Conservation (phyloP, 2,797 vertebrate species). For the Aselliscus stoliczkanus region DNA sequence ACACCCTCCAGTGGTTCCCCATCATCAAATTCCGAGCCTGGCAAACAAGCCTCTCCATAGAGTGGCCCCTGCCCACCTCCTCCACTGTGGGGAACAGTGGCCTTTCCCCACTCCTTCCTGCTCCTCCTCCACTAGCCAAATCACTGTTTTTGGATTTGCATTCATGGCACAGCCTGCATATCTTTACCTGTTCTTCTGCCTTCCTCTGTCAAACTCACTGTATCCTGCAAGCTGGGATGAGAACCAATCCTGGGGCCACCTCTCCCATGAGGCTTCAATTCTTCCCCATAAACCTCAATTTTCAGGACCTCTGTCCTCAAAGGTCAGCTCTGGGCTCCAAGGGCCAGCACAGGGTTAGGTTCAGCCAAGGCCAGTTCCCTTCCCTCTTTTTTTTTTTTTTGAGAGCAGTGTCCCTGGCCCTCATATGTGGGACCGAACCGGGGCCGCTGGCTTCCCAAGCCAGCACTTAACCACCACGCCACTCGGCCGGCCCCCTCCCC, state of each 20-base stretch:
- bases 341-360: not conserved
- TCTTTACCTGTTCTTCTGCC: too few relatives aligned
- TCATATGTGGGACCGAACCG: too few relatives aligned
- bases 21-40: not conserved
- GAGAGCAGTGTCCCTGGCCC: too few relatives aligned
- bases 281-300: not conserved
- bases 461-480: too few relatives aligned
- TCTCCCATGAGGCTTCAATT: not conserved
- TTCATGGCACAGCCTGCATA: not conserved
- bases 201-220: not conserved
- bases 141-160: not conserved
- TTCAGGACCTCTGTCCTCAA: not conserved
- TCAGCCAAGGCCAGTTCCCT: not conserved
- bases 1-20: not conserved
- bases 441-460: too few relatives aligned
- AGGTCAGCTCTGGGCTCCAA: not conserved
- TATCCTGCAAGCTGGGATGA: too few relatives aligned
- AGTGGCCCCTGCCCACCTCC: not conserved
- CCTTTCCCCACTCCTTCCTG: not conserved
- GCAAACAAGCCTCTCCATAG: not conserved
- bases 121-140: too few relatives aligned
- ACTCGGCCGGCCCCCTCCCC: not conserved
- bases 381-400: too few relatives aligned
- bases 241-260: not conserved
- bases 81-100: too few relatives aligned